These are phyloP conservation scores for Morus bassanus DNA, from an alignment of 2,797 vertebrate species.

Conservation along the genomic window DNA sequence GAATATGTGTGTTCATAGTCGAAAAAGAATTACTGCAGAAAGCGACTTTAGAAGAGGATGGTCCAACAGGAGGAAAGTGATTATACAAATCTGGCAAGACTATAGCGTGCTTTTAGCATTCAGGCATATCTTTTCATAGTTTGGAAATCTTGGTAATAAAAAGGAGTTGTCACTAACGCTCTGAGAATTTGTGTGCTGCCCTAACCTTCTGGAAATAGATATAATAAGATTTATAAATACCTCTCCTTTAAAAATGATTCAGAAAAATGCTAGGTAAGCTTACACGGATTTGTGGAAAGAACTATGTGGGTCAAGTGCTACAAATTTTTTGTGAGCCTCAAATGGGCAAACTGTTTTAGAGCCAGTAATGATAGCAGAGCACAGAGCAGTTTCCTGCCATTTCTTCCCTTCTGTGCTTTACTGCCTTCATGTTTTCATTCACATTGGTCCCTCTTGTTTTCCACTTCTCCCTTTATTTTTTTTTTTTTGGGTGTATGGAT, in stretches of 20 bases:
- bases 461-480: not conserved
- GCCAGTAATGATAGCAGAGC: not conserved
- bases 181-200: not conserved
- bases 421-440: not conserved
- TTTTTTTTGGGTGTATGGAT: not conserved
- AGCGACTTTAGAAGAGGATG: not conserved
- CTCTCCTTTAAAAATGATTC: not conserved
- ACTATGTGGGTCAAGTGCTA: not conserved
- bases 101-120: not conserved
- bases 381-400: not conserved
- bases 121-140: not conserved
- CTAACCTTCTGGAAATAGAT: not conserved
- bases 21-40: not conserved
- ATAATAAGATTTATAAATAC: not conserved
- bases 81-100: not conserved
- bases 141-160: not conserved
- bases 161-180: not conserved
- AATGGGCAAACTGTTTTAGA: not conserved
- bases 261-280: not conserved
- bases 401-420: not conserved
- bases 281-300: not conserved
- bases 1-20: not conserved
- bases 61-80: not conserved
- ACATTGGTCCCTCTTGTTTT: not conserved
- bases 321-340: not conserved